Evolutionary conservation across 64 coral and sea anemone genomes (phyloP).

Genomic region (Montipora efflorescens): DNA sequence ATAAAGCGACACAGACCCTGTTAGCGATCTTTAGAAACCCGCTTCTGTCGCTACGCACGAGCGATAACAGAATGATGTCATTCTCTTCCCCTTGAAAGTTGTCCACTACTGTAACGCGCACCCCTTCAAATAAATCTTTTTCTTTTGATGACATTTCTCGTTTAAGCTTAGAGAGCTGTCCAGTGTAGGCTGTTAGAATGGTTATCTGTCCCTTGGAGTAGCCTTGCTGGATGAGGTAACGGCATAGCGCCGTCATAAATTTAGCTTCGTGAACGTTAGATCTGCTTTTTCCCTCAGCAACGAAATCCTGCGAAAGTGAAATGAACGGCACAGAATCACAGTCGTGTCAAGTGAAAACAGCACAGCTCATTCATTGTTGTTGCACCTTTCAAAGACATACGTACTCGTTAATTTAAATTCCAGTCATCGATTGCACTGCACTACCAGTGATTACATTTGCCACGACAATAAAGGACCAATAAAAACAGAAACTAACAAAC

Average conservation of each 20-base stretch:
- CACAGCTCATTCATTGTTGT: too few species aligned
- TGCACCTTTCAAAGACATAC: too few species aligned
- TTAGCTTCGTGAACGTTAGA: constrained; percentile 79
- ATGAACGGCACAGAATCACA: neutral
- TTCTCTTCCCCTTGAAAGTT: constrained; percentile 72
- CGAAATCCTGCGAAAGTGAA: constrained; percentile 40
- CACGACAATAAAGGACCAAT: too few species aligned
- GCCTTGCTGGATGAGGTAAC: constrained; percentile 75
- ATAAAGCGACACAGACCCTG: constrained; percentile 41
- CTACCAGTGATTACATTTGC: too few species aligned
- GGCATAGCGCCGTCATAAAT: constrained; percentile 70
- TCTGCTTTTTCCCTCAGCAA: constrained; percentile 68
- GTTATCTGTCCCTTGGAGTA: constrained; percentile 64
- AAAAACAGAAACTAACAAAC: too few species aligned
- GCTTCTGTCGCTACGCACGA: constrained; percentile 15
- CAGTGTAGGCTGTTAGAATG: constrained; percentile 77
- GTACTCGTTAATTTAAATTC: too few species aligned
- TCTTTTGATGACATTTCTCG: constrained; percentile 50
- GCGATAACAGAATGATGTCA: constrained; percentile 32
- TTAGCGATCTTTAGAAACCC: constrained; percentile 14
- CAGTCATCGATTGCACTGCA: too few species aligned
- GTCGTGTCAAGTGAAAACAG: too few species aligned
- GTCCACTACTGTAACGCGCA: constrained; percentile 63
- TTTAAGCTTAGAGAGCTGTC: constrained; percentile 70
- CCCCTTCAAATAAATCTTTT: constrained; percentile 54